Conservation (phyloP, 2,797 vertebrate species). For the Mus spretus region DNA sequence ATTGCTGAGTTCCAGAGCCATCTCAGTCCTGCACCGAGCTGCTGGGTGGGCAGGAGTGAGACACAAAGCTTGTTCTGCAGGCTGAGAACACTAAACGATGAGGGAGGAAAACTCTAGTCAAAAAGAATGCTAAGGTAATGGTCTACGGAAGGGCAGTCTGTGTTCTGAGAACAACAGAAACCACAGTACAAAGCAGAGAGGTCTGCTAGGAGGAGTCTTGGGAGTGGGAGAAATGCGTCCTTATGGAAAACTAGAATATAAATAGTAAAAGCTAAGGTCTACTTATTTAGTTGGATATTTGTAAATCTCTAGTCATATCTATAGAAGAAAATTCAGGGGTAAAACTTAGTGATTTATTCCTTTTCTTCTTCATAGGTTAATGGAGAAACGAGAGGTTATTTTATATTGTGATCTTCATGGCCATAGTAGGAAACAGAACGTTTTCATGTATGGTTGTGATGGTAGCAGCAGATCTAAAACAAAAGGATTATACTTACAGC, state of each 20-base stretch:
- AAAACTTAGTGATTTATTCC: conserved; percentile 17
- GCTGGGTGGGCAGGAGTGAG: not conserved
- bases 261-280: conserved; percentile 19
- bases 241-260: not conserved
- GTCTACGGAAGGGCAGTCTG: not conserved
- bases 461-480: conserved; percentile 72
- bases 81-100: not conserved
- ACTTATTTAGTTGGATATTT: conserved; percentile 46
- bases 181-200: not conserved
- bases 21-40: not conserved
- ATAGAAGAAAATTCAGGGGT: conserved; percentile 43
- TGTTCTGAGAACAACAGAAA: not conserved
- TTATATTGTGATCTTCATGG: conserved; percentile 91
- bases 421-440: conserved; percentile 90
- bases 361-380: conserved; percentile 84
- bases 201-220: not conserved
- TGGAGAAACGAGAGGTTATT: conserved; percentile 88
- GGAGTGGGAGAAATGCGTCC: not conserved
- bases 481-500: conserved; percentile 72
- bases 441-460: conserved; percentile 91
- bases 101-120: not conserved
- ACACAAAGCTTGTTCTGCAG: not conserved
- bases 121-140: not conserved
- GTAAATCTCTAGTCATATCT: not conserved
- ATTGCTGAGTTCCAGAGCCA: not conserved